phyloP scores from a whole-genome alignment of 2,888 invertebrate species.

The Netelia melanura region DNA sequence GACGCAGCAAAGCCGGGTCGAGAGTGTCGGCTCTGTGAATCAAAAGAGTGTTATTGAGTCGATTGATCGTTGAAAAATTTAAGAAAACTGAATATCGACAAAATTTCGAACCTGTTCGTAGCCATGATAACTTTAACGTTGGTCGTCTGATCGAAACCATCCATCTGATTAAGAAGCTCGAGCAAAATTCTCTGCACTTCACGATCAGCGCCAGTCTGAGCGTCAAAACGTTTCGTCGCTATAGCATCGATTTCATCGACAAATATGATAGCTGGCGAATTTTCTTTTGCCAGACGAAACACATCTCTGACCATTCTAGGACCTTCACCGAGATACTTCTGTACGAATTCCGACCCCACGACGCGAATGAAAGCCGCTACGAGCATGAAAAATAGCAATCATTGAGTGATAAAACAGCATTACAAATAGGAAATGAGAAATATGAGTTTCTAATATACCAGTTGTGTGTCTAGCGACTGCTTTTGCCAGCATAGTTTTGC shows the following conservation, averaged over 20 bases:
- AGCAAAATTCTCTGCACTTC: slow-evolving; percentile 99
- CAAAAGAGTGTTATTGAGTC: slow-evolving; percentile 9
- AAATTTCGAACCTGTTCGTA: slow-evolving; percentile 81
- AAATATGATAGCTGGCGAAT: slow-evolving; percentile 99
- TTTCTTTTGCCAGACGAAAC: slow-evolving; percentile 99
- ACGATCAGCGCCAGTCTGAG: slow-evolving; percentile 98
- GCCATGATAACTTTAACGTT: slow-evolving; percentile 95
- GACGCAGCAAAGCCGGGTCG: slow-evolving; percentile 98
- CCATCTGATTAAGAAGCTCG: slow-evolving; percentile 99
- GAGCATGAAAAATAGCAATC: slow-evolving; percentile 68
- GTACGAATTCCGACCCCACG: slow-evolving; percentile 99
- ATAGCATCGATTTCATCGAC: slow-evolving; percentile 99
- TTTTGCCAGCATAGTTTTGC: slow-evolving; percentile 99
- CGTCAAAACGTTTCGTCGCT: slow-evolving; percentile 99
- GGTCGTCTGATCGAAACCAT: slow-evolving; percentile 99
- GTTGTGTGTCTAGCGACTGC: slow-evolving; percentile 99
- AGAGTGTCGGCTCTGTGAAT: slow-evolving; percentile 94
- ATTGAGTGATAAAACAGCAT: slow-evolving; percentile 8
- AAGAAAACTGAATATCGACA: neutral
- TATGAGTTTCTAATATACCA: slow-evolving; percentile 85
- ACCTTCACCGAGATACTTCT: slow-evolving; percentile 99
- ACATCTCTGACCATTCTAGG: slow-evolving; percentile 99
- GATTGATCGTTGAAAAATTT: neutral
- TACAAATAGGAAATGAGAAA: neutral
- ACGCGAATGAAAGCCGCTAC: slow-evolving; percentile 99